phyloP scores from a whole-genome alignment of 1,140 invertebrate species.

The Bombus picipes region DNA sequence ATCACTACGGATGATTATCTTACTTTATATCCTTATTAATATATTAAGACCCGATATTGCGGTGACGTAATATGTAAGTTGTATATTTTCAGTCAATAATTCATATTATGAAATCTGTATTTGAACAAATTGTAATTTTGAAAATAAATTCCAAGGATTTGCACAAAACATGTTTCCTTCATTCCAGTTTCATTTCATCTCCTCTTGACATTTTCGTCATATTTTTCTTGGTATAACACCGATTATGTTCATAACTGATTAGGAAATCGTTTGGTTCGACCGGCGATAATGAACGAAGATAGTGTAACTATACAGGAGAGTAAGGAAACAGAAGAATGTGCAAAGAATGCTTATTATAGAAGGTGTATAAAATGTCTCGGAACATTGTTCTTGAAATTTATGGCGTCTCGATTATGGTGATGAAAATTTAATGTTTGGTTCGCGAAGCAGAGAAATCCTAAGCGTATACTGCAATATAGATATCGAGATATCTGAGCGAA shows the following conservation, averaged over 20 bases:
- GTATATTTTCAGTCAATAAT: too few relatives aligned
- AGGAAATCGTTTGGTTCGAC: constrained; percentile 1
- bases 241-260: constrained; percentile 9
- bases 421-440: background rate
- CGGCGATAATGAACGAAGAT: constrained; percentile 4
- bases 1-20: background rate
- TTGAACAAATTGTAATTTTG: too few relatives aligned
- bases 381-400: constrained; percentile 4
- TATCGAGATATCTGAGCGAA: background rate
- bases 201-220: background rate
- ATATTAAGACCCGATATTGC: too few relatives aligned
- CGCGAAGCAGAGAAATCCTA: too few relatives aligned
- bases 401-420: background rate
- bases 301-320: background rate
- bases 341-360: background rate
- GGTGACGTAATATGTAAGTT: too few relatives aligned
- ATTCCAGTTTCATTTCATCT: too few relatives aligned
- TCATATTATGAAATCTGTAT: too few relatives aligned
- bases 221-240: background rate
- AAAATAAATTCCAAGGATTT: background rate
- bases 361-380: background rate
- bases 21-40: constrained; percentile 48
- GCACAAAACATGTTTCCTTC: background rate
- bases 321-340: background rate
- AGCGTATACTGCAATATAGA: background rate